Conservation (phyloP, 2,113 vertebrate species). For the Chinchilla lanigera region DNA sequence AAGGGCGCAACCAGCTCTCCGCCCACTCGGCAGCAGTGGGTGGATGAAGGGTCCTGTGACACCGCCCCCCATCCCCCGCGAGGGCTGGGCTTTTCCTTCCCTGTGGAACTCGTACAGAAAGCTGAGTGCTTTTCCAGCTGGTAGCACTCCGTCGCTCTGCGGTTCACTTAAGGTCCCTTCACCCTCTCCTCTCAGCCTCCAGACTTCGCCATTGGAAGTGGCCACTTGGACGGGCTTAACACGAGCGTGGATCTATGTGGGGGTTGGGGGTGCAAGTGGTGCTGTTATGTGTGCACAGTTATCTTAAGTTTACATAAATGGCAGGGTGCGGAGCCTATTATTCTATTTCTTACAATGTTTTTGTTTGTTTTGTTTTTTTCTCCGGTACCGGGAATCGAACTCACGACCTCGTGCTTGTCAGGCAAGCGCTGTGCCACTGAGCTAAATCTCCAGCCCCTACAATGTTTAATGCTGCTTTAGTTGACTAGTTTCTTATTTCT, state of each 20-base stretch:
- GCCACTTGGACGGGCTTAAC: neutral
- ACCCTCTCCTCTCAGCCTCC: neutral
- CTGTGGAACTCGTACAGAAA: neutral
- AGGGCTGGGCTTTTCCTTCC: fast-evolving
- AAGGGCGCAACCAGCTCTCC: neutral
- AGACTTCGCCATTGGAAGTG: neutral
- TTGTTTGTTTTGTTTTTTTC: no score
- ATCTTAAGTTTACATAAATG: neutral
- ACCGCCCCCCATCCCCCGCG: no score
- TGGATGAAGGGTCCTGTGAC: fast-evolving
- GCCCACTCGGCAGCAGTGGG: neutral
- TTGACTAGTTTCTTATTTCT: no score
- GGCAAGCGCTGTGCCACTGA: no score
- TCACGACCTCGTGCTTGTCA: no score
- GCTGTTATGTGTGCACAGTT: neutral
- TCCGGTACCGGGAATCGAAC: no score
- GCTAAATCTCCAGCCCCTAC: no score
- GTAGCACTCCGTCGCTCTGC: neutral
- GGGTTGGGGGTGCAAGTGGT: neutral
- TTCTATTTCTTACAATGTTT: neutral
- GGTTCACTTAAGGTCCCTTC: neutral
- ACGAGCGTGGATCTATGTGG: neutral
- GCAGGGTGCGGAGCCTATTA: fast-evolving
- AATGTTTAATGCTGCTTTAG: fast-evolving
- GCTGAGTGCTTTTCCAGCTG: neutral